phyloP scores from a whole-genome alignment of 1,140 invertebrate genomes.

The Oryctes rhinoceros region DNA sequence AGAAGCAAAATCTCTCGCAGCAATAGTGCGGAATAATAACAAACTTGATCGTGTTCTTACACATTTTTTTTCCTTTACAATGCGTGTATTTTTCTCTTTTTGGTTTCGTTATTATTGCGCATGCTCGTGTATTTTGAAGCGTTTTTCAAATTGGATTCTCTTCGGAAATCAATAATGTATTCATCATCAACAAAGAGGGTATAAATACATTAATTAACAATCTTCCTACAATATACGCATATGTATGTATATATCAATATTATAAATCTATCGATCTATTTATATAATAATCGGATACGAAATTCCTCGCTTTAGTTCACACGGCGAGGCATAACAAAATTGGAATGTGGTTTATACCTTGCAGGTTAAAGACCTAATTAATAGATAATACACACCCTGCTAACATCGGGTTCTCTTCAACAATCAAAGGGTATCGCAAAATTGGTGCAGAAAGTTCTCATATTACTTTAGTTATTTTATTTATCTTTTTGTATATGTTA shows the following conservation, averaged over 20 bases:
- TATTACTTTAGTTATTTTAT: not conserved
- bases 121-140: constrained; percentile 11
- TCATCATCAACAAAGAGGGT: constrained; percentile 15
- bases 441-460: constrained; percentile 32
- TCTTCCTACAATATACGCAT: constrained; percentile 17
- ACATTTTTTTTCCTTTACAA: not conserved
- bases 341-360: constrained; percentile 18
- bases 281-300: not conserved
- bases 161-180: not conserved
- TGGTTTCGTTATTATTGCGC: constrained; percentile 4
- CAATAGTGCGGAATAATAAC: constrained; percentile 29
- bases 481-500: not conserved
- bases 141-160: constrained; percentile 12
- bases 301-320: constrained; percentile 5
- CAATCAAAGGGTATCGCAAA: constrained; percentile 33
- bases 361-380: constrained; percentile 16
- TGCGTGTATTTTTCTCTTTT: not conserved
- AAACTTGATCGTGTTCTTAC: not conserved
- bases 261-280: not conserved
- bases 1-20: not conserved
- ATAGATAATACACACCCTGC: constrained; percentile 13
- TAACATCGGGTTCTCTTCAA: constrained; percentile 19
- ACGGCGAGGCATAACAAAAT: constrained; percentile 24
- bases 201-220: constrained; percentile 18
- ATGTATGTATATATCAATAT: constrained; percentile 14